Base-by-base conservation (phyloP, 2,888 invertebrate species). In the Steromphala cineraria region DNA sequence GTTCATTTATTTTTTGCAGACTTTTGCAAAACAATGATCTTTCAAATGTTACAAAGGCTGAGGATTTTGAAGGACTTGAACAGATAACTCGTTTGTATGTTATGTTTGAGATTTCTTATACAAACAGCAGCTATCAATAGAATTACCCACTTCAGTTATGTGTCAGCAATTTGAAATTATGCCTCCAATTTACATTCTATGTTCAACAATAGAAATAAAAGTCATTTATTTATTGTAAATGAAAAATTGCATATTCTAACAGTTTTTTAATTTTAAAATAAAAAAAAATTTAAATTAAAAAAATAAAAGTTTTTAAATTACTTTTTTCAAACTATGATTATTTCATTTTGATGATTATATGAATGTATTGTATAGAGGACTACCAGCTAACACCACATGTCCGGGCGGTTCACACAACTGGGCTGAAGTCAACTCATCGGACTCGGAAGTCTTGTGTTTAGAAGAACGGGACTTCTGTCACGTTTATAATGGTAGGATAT, bases 351-450 rank as follows among this genome's bases (percentile, higher is more conserved):
- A 36, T 36, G 36, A 36, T 4, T 36, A 36, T 36, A 36, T 36
- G 55, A 10, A 55, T 24, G 56, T 56, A 21, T 1, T 56, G 79
- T 81, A 78, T 80, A 89, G 89, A 53, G 84, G 84, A 28, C 75
- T 89, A 28, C 88, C 88, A 19, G 31, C 67, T n/a, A 53, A 67
- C 13, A 62, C 82, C 28, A 24, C 75, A 0, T 89, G 89, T 80
- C 89, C 89, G 40, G 89, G 89, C 36, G 89, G 89, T 17, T 81
- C 81, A 17, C 75, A 78, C 4, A 79, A 85, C 13, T 90, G 89
- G 89, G 78, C 78, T 4, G 31, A 53, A 7, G 80, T 75, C 67
- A 80, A 83, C 46, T 81, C 62, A 21, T 67, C 67, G 10, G 56
- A 81, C n/a, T 79, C 83, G 62, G 56, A 80, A n/a, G 78, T 74